Evolutionary conservation across 2,113 vertebrate genomes (phyloP), one percentile per base, ranked within the genome.

Genomic region (Felis chaus): DNA sequence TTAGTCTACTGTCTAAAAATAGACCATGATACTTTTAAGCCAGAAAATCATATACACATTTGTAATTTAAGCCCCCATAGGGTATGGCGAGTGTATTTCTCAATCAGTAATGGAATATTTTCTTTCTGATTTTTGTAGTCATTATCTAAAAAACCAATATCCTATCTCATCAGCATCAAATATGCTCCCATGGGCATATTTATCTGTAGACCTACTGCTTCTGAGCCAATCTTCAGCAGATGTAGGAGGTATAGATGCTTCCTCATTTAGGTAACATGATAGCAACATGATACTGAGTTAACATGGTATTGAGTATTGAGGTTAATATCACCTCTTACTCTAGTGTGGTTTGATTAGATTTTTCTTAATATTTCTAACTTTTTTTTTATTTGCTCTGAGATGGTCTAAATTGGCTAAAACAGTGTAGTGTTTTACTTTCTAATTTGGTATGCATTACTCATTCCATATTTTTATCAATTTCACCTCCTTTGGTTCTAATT

Each of bases 81-180:
- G 0, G 5, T 55, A 78, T 33, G 39, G 80, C 1, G 10, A 83
- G 33, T 79, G 25, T 27, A 89, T 65, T 63, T 82, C 41, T 82
- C 29, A 73, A 14, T 81, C 65, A 39, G n/a, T 57, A 92, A 61
- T 29, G 53, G 21, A 80, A 71, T 87, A 41, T 65, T 93, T 83
- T 93, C 66, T 74, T 41, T 93, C 78, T 89, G 78, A 93, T 93
- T 96, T 74, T 89, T 50, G 33, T 69, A 78, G 36, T 76, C 7
- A 18, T 45, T 65, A 31, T 39, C 84, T 45, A 53, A 10, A 74
- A 74, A 89, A 39, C 68, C 21, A 23, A 61, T 61, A 61, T 45
- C 68, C 50, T 61, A 14, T 79, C 71, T 41, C n/a, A 57, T 84
- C 45, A 25, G 39, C 16, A 55, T 15, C 21, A 33, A 84, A 61